Evolutionary conservation across 2,888 invertebrate species (phyloP), one percentile per base, ranked within the genome.

Genomic region (Ligdia adustata): DNA sequence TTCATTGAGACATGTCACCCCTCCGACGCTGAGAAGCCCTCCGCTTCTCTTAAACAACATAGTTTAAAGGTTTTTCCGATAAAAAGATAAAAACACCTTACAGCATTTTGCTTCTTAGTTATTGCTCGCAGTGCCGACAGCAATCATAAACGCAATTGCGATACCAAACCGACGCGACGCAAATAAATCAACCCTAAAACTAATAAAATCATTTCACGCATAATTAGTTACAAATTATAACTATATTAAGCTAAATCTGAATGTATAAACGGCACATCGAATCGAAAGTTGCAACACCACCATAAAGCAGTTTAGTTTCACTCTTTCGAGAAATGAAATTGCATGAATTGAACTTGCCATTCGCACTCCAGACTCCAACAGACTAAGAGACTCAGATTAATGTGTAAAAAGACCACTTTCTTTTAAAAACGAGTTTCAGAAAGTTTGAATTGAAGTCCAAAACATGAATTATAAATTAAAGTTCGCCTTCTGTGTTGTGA

Each of bases 341-440:
- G 44, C 45, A 34, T 39, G 46, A 45, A 33, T 35, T 39, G 4
- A 42, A 16, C 29, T 37, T 15, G 47, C 26, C 59, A 60, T 57
- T 60, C 49, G 32, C 44, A 24, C 38, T 40, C 41, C 24, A 44
- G 51, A 37, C 9, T 24, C 9, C 28, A 31, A 12, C 27, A 14
- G 32, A 41, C 20, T 15, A 26, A 33, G 16, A 38, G 22, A 22
- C 16, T 16, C 16, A 16, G 5, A 5, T 4, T 16, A 22, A 7
- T 16, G 16, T 16, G 22, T 22, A n/a, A 28, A 16, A 26, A 40
- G 24, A 18, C 13, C 12, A 26, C 40, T 46, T 29, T 37, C 32
- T 27, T 37, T 26, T 22, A 5, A 35, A n/a, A 26, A 27, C 9
- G 11, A 15, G 4, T 22, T 22, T 22, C 2, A 22, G 15, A 3